Conservation (phyloP, 2,113 vertebrate genomes). For the Furnarius figulus region DNA sequence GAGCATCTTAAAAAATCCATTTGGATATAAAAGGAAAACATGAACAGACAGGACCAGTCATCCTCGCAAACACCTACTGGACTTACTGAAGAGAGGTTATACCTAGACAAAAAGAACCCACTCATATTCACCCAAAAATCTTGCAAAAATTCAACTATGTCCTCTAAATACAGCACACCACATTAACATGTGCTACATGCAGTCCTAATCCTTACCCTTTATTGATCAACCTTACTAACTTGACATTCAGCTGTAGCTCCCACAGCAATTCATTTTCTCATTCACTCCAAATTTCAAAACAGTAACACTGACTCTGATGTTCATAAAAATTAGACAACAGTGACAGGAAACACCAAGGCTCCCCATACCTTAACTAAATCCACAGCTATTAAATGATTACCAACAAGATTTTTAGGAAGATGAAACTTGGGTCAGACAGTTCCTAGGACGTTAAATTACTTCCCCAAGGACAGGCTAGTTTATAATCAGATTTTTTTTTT, state of each 20-base stretch:
- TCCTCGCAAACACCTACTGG: not conserved
- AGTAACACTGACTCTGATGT: not conserved
- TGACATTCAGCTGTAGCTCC: not conserved
- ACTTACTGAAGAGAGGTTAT: not conserved
- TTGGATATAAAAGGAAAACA: not conserved
- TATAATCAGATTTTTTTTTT: not conserved
- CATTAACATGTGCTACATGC: fast-evolving
- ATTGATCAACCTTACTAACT: not conserved
- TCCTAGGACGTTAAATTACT: not conserved
- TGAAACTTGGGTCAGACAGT: not conserved
- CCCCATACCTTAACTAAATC: not conserved
- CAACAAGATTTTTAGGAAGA: not conserved
- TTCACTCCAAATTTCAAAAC: not conserved
- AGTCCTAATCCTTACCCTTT: not conserved
- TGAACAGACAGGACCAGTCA: not conserved
- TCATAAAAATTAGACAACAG: not conserved
- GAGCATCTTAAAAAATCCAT: not conserved
- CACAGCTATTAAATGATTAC: not conserved
- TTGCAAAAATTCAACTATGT: not conserved
- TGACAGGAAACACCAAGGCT: not conserved
- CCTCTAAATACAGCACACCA: not conserved
- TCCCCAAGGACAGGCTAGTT: not conserved
- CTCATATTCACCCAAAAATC: not conserved
- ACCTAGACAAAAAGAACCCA: not conserved
- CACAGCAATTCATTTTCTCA: not conserved